Percentiles rank a stretch among this genome's conserved stretches.
Evolutionary conservation across 2,888 invertebrate species (phyloP).

Genomic region (Lepeophtheirus nordmannii): DNA sequence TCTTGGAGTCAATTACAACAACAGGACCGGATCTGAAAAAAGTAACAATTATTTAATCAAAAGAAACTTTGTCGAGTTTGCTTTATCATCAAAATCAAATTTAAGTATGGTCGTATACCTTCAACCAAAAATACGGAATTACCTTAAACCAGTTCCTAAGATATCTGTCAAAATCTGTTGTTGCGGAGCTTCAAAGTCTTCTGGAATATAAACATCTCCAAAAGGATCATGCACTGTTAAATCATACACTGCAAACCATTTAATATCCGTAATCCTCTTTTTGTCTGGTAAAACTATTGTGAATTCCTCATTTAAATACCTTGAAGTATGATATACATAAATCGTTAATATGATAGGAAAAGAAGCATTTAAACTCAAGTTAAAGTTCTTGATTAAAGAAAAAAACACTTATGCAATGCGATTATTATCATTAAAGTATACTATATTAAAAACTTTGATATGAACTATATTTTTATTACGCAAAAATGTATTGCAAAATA

Average conservation of each 20-base stretch:
- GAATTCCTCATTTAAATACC: conserved; percentile 65
- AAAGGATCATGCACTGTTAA: conserved; percentile 63
- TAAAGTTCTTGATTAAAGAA: too few species aligned
- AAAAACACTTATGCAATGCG: too few species aligned
- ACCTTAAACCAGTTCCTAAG: conserved; percentile 4
- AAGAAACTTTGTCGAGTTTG: too few species aligned
- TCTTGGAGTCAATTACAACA: conserved; percentile 61
- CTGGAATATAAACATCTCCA: conserved; percentile 74
- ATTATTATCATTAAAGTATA: too few species aligned
- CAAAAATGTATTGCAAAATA: too few species aligned
- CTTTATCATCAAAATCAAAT: too few species aligned
- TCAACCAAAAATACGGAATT: background rate
- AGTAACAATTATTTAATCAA: background rate
- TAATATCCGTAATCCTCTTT: conserved; percentile 67
- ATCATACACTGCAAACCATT: conserved; percentile 80
- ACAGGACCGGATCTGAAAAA: conserved; percentile 45
- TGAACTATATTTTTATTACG: too few species aligned
- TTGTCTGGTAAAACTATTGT: conserved; percentile 63
- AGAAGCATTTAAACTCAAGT: too few species aligned
- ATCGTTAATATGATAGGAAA: too few species aligned
- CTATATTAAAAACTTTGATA: too few species aligned
- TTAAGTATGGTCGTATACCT: too few species aligned
- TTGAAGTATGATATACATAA: background rate
- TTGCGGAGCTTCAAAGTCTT: conserved; percentile 71
- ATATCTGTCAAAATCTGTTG: conserved; percentile 45